Evolutionary conservation across 2,888 invertebrate species (phyloP).

Genomic region (Petrophora chlorosata): DNA sequence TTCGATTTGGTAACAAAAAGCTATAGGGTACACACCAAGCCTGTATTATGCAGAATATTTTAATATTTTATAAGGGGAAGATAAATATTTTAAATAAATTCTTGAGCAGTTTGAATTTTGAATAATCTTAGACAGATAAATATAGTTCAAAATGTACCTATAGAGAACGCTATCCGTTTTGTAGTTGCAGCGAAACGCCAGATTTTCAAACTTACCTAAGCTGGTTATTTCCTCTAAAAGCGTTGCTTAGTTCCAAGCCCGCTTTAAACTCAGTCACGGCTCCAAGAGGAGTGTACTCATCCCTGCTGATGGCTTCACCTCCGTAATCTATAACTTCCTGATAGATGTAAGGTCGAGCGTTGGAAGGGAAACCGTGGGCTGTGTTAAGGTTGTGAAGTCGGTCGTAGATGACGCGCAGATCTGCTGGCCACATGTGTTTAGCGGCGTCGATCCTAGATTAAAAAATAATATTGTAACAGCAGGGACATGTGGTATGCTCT

Average conservation of each 20-base stretch:
- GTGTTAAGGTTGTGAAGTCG: slow-evolving; percentile 85
- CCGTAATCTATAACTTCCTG: slow-evolving; percentile 91
- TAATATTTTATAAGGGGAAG: too few species aligned
- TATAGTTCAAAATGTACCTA: too few species aligned
- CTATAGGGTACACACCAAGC: too few species aligned
- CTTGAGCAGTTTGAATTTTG: too few species aligned
- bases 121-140: too few species aligned
- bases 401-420: slow-evolving; percentile 86
- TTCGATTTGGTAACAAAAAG: too few species aligned
- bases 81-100: too few species aligned
- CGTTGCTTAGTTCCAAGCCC: slow-evolving; percentile 73
- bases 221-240: slow-evolving; percentile 71
- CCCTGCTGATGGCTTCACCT: slow-evolving; percentile 71
- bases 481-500: too few species aligned
- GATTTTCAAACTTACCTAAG: slow-evolving; percentile 30
- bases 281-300: slow-evolving; percentile 81
- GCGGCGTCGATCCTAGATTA: slow-evolving; percentile 87
- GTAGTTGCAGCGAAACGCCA: too few species aligned
- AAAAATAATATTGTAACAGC: background rate
- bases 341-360: slow-evolving; percentile 87
- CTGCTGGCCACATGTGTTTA: slow-evolving; percentile 91
- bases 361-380: slow-evolving; percentile 84
- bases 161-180: too few species aligned
- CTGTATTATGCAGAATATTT: too few species aligned
- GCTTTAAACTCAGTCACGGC: slow-evolving; percentile 87